A percentile compares a stretch with the other conserved stretches of the same genome.
Conservation (phyloP, 2,888 invertebrate genomes). For the Epistrophe eligans region DNA sequence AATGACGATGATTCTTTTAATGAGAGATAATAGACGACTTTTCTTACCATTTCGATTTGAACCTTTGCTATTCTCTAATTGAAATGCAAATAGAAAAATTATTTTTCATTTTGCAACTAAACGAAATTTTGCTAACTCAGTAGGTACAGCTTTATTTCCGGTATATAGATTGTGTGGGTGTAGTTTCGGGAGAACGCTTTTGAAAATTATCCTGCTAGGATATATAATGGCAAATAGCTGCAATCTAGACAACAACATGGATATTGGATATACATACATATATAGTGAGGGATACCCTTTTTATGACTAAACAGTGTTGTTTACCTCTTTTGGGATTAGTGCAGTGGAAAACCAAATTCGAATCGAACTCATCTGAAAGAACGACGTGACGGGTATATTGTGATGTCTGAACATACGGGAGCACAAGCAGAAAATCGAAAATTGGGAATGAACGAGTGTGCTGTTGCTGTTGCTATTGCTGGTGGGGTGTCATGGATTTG, state of each 20-base stretch:
- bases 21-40: background rate
- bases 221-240: constrained; percentile 19
- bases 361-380: constrained; percentile 42
- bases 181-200: background rate
- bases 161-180: background rate
- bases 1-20: background rate
- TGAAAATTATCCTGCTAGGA: constrained; percentile 17
- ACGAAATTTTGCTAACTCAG: constrained; percentile 35
- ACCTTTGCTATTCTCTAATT: constrained; percentile 9
- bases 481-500: constrained; percentile 39
- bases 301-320: constrained; percentile 47
- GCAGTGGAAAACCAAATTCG: constrained; percentile 72
- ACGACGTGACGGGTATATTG: background rate
- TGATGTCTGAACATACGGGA: constrained; percentile 16
- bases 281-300: constrained; percentile 5
- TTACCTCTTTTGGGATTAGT: constrained; percentile 69
- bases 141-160: constrained; percentile 46
- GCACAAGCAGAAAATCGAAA: constrained; percentile 58
- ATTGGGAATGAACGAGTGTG: constrained; percentile 6
- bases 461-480: background rate
- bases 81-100: constrained; percentile 42
- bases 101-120: constrained; percentile 27
- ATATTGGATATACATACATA: constrained; percentile 1
- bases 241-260: constrained; percentile 14
- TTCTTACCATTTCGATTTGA: background rate